These are phyloP conservation scores for Semibalanus balanoides DNA, from an alignment of 1,140 invertebrate genomes.

Conservation along the genomic window DNA sequence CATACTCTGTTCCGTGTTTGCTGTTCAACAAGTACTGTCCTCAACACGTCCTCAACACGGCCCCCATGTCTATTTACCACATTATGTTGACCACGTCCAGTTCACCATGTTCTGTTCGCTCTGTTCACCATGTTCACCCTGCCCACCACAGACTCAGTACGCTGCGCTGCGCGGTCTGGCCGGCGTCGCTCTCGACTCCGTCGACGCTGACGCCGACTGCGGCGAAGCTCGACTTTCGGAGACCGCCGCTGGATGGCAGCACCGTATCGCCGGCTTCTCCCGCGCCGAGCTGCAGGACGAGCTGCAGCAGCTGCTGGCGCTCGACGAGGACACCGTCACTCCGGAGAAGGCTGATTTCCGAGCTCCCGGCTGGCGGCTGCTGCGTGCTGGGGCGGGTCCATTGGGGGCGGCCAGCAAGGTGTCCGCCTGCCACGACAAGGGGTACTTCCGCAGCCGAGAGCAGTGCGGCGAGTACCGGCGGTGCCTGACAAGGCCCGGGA, in stretches of 20 bases:
- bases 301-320: not conserved
- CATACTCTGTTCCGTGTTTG: no score
- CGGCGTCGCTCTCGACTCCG: constrained; percentile 33
- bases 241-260: constrained; percentile 13
- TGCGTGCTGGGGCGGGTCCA: constrained; percentile 39
- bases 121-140: no score
- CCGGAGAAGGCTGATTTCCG: constrained; percentile 1
- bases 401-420: constrained; percentile 39
- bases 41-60: no score
- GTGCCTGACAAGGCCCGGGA: constrained; percentile 65
- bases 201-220: constrained; percentile 30
- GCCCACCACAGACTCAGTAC: constrained; percentile 38
- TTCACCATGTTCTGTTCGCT: no score
- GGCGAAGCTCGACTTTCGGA: constrained; percentile 18
- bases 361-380: not conserved
- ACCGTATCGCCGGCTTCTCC: constrained; percentile 16
- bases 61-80: no score
- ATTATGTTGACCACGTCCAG: no score
- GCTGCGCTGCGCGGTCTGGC: constrained; percentile 38
- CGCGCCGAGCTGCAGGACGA: constrained; percentile 9
- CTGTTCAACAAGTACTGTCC: no score
- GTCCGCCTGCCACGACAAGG: constrained; percentile 57
- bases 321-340: not conserved
- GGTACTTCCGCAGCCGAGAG: constrained; percentile 61
- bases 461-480: constrained; percentile 68